phyloP scores from a whole-genome alignment of 2,888 invertebrate species.

The Apodemia duryi region DNA sequence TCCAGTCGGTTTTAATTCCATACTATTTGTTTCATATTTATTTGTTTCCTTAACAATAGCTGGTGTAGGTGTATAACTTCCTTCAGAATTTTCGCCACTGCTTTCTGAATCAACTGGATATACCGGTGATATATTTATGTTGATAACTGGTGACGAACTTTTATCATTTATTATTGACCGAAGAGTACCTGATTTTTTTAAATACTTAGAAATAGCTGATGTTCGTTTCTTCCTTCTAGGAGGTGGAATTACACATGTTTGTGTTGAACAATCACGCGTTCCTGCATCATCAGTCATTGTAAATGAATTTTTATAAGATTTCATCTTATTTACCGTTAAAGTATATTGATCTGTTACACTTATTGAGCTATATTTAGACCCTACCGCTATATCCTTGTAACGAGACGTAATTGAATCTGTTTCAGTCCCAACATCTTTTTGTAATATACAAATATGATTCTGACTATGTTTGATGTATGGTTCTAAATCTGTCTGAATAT shows the following conservation, averaged over 20 bases:
- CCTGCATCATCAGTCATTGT: constrained; percentile 56
- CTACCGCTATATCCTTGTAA: constrained; percentile 67
- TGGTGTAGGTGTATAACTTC: neutral
- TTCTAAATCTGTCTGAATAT: constrained; percentile 75
- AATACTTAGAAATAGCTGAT: constrained; percentile 39
- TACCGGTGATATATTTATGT: constrained; percentile 80
- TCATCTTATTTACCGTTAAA: constrained; percentile 49
- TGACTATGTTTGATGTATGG: constrained; percentile 51
- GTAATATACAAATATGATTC: constrained; percentile 43
- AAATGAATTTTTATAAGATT: constrained; percentile 52
- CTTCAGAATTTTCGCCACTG: neutral
- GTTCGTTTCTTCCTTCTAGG: constrained; percentile 54
- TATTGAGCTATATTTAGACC: constrained; percentile 55
- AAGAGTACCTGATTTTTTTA: constrained; percentile 37
- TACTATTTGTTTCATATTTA: constrained; percentile 57
- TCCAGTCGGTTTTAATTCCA: constrained; percentile 24
- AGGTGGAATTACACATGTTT: constrained; percentile 55
- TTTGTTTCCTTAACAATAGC: neutral
- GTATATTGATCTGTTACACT: constrained; percentile 50
- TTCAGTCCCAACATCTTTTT: constrained; percentile 60
- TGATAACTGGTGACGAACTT: constrained; percentile 69
- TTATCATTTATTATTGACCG: constrained; percentile 44
- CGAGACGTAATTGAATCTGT: constrained; percentile 66
- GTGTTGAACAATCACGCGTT: constrained; percentile 50
- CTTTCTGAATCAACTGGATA: constrained; percentile 62